Conservation (phyloP, 2,888 invertebrate genomes). For the Pseudoips prasinana region DNA sequence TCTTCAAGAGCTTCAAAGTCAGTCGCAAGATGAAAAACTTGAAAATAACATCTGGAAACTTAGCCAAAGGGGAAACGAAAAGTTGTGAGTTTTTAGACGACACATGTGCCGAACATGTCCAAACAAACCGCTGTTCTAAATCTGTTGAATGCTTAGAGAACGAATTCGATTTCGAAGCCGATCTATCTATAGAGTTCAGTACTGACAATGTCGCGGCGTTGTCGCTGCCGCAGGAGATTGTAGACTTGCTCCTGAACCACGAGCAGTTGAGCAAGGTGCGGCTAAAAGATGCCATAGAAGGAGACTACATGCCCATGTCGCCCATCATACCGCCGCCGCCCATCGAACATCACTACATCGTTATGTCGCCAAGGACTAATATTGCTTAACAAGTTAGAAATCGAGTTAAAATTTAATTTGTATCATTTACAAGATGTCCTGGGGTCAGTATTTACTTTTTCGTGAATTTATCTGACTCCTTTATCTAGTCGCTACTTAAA, state of each 20-base stretch:
- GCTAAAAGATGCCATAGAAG: constrained; percentile 48
- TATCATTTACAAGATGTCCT: too few species aligned
- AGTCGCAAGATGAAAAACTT: constrained; percentile 66
- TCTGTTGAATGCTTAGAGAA: constrained; percentile 69
- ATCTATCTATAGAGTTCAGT: constrained; percentile 57
- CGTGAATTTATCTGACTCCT: too few species aligned
- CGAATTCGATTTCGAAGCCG: constrained; percentile 50
- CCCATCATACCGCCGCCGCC: constrained; percentile 56
- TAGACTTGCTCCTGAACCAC: constrained; percentile 60
- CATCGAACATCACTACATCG: constrained; percentile 66
- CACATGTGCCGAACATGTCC: constrained; percentile 42
- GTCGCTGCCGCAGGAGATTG: constrained; percentile 63
- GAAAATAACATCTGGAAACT: constrained; percentile 49
- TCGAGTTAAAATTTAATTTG: too few species aligned
- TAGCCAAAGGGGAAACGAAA: constrained; percentile 64
- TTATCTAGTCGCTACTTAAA: constrained; percentile 10
- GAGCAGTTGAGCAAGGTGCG: constrained; percentile 49
- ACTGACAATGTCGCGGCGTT: constrained; percentile 51
- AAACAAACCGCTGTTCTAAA: constrained; percentile 59
- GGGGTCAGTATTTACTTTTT: too few species aligned
- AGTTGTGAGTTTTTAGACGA: constrained; percentile 75
- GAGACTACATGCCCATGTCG: constrained; percentile 71
- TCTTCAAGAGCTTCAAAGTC: constrained; percentile 73
- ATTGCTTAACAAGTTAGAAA: constrained; percentile 58
- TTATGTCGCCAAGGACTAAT: constrained; percentile 68